phyloP scores from a whole-genome alignment of 2,797 vertebrate species.

The Phataginus tricuspis region DNA sequence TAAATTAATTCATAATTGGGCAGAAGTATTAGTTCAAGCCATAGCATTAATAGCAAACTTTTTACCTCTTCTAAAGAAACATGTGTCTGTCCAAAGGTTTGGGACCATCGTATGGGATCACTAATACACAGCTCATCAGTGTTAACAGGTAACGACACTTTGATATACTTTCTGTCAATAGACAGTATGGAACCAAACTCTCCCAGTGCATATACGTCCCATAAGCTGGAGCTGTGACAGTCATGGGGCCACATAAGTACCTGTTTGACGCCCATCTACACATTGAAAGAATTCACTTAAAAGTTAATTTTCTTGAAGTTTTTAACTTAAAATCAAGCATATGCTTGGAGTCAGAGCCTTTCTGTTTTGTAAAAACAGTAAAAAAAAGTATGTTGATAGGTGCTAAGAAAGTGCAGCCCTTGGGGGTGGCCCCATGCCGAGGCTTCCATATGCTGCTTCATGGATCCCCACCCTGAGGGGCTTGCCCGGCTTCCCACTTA shows the following conservation, averaged over 20 bases:
- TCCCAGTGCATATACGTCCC: fast-evolving
- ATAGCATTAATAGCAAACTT: not conserved
- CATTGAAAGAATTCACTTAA: not conserved
- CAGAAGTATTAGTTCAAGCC: not conserved
- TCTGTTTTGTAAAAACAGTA: not conserved
- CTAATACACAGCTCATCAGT: slow-evolving; percentile 91
- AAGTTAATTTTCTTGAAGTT: not conserved
- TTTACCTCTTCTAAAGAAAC: not conserved
- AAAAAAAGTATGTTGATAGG: not conserved
- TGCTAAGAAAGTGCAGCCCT: not conserved
- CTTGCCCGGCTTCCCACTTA: too few species aligned
- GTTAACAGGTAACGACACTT: slow-evolving; percentile 88
- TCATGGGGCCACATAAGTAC: fast-evolving
- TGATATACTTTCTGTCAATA: not conserved
- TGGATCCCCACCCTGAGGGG: too few species aligned
- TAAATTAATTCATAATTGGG: not conserved
- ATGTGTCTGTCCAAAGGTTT: slow-evolving; percentile 87
- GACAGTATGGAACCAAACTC: fast-evolving
- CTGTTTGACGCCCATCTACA: fast-evolving
- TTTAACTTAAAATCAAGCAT: not conserved
- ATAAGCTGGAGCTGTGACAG: fast-evolving
- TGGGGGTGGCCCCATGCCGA: too few species aligned
- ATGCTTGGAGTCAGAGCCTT: not conserved
- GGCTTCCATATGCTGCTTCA: too few species aligned
- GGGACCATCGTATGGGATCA: slow-evolving; percentile 86